These are phyloP conservation scores for Nycteola revayana DNA, from an alignment of 2,888 invertebrate species.

Conservation along the genomic window DNA sequence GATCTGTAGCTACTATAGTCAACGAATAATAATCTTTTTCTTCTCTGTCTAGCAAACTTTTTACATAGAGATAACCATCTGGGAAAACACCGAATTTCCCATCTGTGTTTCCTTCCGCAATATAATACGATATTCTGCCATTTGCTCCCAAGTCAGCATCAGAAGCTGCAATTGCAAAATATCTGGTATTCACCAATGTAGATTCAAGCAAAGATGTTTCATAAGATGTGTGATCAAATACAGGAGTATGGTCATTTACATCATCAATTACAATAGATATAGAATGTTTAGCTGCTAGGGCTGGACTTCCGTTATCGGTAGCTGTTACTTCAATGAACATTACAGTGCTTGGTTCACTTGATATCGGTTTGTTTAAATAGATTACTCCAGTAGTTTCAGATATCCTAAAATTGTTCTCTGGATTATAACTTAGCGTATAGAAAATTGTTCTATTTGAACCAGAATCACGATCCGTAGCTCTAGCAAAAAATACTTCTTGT, in stretches of 20 bases:
- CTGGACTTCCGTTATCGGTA: constrained; percentile 90
- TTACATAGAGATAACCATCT: constrained; percentile 95
- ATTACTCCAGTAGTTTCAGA: constrained; percentile 94
- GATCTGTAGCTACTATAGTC: constrained; percentile 91
- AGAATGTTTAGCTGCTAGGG: constrained; percentile 88
- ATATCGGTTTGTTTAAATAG: constrained; percentile 90
- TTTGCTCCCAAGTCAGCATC: constrained; percentile 93
- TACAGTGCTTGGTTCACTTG: constrained; percentile 86
- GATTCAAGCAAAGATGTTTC: constrained; percentile 96
- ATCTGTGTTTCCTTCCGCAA: constrained; percentile 93
- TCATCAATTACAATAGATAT: constrained; percentile 90
- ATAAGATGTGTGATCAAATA: constrained; percentile 95
- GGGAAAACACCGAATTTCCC: constrained; percentile 96
- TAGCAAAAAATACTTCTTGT: constrained; percentile 94
- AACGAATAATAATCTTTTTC: constrained; percentile 95
- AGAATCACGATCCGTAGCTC: constrained; percentile 93
- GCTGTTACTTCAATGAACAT: constrained; percentile 91
- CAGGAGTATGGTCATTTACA: constrained; percentile 97
- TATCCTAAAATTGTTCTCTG: constrained; percentile 91
- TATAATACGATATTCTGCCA: constrained; percentile 90
- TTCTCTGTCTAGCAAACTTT: constrained; percentile 93
- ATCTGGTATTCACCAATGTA: constrained; percentile 93
- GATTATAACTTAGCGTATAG: constrained; percentile 91
- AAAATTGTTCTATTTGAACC: constrained; percentile 93
- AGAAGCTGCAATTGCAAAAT: constrained; percentile 93